phyloP scores from a whole-genome alignment of 2,888 invertebrate species.

The Orthosia cruda region DNA sequence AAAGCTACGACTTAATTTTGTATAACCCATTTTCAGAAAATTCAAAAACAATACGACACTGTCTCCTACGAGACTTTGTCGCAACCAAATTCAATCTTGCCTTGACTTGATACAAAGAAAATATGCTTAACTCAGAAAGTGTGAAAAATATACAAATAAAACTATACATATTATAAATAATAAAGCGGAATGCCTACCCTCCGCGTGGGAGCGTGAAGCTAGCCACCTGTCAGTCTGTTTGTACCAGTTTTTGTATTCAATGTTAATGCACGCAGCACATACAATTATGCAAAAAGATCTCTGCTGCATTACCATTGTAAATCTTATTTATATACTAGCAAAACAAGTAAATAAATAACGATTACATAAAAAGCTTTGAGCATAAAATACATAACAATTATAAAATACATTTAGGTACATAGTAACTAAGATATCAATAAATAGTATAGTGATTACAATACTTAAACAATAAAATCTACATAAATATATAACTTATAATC shows the following conservation, averaged over 20 bases:
- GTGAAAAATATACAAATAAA: constrained; percentile 4
- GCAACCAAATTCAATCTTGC: not conserved
- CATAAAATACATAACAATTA: constrained; percentile 19
- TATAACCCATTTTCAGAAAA: not conserved
- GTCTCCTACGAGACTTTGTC: not conserved
- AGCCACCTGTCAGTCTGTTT: constrained; percentile 53
- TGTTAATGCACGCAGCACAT: constrained; percentile 42
- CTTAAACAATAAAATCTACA: constrained; percentile 16
- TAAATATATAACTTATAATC: constrained; percentile 24
- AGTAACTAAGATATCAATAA: constrained; percentile 24
- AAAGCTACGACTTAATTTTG: not conserved
- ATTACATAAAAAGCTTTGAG: constrained; percentile 46
- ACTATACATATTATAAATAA: not conserved
- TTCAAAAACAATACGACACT: not conserved
- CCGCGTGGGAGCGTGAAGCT: constrained; percentile 56
- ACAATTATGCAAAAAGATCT: constrained; percentile 51
- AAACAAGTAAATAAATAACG: constrained; percentile 46
- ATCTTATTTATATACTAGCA: constrained; percentile 34
- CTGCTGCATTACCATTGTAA: constrained; percentile 54
- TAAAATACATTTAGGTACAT: constrained; percentile 18
- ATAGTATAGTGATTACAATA: not conserved
- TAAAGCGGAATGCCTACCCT: constrained; percentile 26
- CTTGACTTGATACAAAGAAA: not conserved
- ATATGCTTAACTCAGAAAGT: not conserved
- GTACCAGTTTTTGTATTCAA: constrained; percentile 52